These are phyloP conservation scores for Phytoseiulus persimilis DNA, from an alignment of 2,888 invertebrate genomes.

Conservation along the genomic window DNA sequence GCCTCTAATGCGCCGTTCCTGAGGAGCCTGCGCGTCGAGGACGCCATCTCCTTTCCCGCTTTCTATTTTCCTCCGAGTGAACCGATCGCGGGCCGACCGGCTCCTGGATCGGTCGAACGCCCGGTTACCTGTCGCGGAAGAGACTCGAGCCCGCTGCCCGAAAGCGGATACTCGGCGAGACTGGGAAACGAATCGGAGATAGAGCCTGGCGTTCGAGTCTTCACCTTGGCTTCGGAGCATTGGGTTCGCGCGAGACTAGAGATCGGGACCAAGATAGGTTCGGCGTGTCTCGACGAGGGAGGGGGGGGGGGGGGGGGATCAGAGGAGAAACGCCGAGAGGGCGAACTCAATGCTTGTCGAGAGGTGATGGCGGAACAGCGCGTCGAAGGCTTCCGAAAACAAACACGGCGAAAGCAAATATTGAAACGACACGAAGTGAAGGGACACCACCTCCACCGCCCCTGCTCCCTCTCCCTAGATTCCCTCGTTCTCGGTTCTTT, in stretches of 20 bases:
- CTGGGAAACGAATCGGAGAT: background rate
- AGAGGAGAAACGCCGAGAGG: background rate
- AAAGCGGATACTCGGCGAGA: too few species aligned
- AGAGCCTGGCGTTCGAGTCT: background rate
- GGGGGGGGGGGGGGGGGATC: background rate
- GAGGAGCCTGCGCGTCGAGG: too few species aligned
- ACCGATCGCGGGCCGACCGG: too few species aligned
- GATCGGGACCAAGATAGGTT: background rate
- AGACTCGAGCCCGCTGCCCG: too few species aligned
- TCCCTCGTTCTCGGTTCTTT: background rate
- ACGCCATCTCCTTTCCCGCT: too few species aligned
- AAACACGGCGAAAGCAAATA: background rate
- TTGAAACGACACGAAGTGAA: conserved; percentile 5
- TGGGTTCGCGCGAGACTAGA: background rate
- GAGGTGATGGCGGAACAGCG: background rate
- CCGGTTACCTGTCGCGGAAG: too few species aligned
- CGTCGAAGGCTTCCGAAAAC: conserved; percentile 5
- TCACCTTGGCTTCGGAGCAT: background rate
- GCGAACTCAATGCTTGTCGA: background rate
- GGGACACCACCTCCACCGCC: background rate
- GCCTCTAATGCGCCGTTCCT: background rate
- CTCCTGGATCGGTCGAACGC: too few species aligned
- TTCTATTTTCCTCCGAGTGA: background rate
- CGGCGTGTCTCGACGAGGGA: background rate
- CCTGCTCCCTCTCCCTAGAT: background rate